These are phyloP conservation scores for Chiloscyllium punctatum DNA, from an alignment of 2,797 vertebrate species.

Conservation along the genomic window DNA sequence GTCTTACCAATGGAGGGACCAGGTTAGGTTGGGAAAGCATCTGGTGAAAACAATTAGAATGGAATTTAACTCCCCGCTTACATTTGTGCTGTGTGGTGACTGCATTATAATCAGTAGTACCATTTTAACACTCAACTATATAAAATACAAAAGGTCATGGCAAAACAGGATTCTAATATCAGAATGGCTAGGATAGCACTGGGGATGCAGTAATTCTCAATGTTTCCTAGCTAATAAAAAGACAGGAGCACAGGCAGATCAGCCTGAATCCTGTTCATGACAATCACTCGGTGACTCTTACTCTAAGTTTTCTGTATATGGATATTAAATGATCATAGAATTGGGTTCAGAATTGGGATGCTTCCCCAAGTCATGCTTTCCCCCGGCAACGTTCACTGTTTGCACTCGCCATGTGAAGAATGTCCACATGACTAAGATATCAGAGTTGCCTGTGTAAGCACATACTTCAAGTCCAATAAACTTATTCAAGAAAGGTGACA, in stretches of 20 bases:
- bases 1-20: slow-evolving; percentile 86
- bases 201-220: not conserved
- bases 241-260: not conserved
- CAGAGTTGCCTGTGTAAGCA: not conserved
- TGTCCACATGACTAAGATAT: not conserved
- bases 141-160: not conserved
- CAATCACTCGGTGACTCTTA: not conserved
- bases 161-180: not conserved
- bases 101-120: not conserved
- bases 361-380: not conserved
- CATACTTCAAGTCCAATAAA: not conserved
- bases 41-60: slow-evolving; percentile 52
- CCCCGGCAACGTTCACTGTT: not conserved
- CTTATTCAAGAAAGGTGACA: not conserved
- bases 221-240: not conserved
- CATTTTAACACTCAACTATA: not conserved
- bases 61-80: slow-evolving; percentile 13
- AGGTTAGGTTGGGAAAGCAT: slow-evolving; percentile 93
- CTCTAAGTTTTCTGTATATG: not conserved
- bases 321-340: not conserved
- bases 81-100: not conserved
- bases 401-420: not conserved
- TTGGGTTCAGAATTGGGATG: not conserved
- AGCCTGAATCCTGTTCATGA: not conserved
- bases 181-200: not conserved